Base-by-base conservation (phyloP, 2,888 invertebrate genomes). In the Scaptomyza reducta region DNA sequence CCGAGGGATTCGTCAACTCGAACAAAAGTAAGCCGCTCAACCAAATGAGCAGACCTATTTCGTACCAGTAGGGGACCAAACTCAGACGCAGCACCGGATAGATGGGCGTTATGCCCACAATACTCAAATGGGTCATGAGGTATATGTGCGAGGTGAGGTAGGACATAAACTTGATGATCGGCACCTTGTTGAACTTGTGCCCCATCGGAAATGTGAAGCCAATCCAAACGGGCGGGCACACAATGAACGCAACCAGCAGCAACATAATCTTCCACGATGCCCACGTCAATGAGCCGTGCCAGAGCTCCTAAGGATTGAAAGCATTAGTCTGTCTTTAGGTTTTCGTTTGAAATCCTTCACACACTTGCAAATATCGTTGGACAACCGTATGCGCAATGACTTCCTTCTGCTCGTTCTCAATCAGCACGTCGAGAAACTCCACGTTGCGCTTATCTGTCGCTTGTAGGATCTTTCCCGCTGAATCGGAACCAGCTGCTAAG, bases 101-200 rank as follows among this genome's bases (percentile, higher is more conserved):
- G 71, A 97, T 95, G 54, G 97, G 97, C 69, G 96, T 96, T 74
- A 97, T 97, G 44, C 96, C 97, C 65, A 97, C 97, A 84, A 99
- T 93, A 80, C 97, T 95, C 83, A 99, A 94, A 88, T 99, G 95
- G 75, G 97, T 93, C 96, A 99, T 98, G 80, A 99, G 95, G 92
- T 99, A 99, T 88, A 99, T 96, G 93, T 99, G 99, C 7, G 99
- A 99, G 25, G 99, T 99, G 87, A 99, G 94, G 92, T 99, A 99
- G 45, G 99, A 98, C 97, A 99, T 99, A 93, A 99, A 99, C 93
- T 99, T 99, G 90, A 99, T 98, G 90, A 99, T 99, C 63, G 99
- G 99, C 89, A 99, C 97, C 94, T 98, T 97, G 93, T 98, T 97
- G 93, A 97, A 98, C 92, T 96, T 96, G 93, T 98, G 98, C 42